Conservation (phyloP, 2,797 vertebrate species). For the Pyrrhura leucotis region DNA sequence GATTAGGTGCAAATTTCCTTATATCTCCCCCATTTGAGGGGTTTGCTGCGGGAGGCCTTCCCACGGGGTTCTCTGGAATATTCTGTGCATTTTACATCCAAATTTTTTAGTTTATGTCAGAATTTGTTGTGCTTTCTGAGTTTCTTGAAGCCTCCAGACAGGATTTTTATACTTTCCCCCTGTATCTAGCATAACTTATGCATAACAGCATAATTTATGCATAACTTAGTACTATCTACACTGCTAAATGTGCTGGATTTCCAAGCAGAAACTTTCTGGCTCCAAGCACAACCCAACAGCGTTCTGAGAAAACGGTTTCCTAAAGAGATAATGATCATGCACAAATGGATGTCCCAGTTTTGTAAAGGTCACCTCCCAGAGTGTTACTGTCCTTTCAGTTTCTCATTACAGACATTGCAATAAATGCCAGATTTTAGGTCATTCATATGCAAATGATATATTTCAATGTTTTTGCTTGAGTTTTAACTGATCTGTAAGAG, state of each 20-base stretch:
- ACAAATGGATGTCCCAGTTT: background rate
- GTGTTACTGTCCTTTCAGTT: background rate
- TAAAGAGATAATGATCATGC: background rate
- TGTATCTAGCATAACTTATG: background rate
- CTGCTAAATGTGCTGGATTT: background rate
- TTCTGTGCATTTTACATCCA: background rate
- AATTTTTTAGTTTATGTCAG: background rate
- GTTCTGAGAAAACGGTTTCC: background rate
- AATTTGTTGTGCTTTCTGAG: background rate
- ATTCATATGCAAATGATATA: background rate
- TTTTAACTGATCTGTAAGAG: background rate
- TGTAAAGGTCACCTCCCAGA: background rate
- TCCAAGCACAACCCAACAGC: rapidly evolving
- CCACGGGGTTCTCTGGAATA: background rate
- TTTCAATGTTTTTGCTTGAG: background rate
- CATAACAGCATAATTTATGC: background rate
- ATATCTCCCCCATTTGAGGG: background rate
- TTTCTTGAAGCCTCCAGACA: background rate
- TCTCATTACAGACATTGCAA: background rate
- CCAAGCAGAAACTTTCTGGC: background rate
- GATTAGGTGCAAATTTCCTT: background rate
- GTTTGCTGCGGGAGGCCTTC: background rate
- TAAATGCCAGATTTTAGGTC: background rate
- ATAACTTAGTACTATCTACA: background rate
- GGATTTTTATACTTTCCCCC: background rate